A percentile compares a stretch with the other conserved stretches of the same genome.
These are phyloP conservation scores for Stichodactyla mertensii DNA, from an alignment of 64 coral and sea anemone genomes.

Conservation along the genomic window DNA sequence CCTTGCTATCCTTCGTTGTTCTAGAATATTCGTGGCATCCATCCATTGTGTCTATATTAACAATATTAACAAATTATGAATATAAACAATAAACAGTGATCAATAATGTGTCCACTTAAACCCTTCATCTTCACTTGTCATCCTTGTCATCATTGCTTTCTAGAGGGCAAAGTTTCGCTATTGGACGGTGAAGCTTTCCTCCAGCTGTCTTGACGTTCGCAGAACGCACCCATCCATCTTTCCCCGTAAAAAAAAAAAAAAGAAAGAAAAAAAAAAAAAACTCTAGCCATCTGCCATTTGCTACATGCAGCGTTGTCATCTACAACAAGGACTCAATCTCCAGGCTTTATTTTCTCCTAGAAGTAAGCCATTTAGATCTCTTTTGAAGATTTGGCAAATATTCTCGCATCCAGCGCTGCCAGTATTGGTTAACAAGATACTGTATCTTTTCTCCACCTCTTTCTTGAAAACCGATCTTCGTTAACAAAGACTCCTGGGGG, in stretches of 20 bases:
- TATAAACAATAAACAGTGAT: no score
- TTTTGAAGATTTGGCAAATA: slow-evolving; percentile 20
- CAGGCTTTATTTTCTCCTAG: background rate
- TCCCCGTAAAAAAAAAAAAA: no score
- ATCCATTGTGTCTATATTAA: no score
- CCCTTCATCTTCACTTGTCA: no score
- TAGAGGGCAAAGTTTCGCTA: no score
- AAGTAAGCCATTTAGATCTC: slow-evolving; percentile 33
- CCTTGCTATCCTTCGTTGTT: no score
- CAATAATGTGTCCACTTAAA: no score
- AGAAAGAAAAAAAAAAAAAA: no score
- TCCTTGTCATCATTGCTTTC: background rate
- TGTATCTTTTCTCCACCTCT: slow-evolving; percentile 19
- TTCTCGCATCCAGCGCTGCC: slow-evolving; percentile 18
- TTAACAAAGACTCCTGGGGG: slow-evolving; percentile 35
- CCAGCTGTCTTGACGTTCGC: slow-evolving; percentile 16
- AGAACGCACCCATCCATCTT: slow-evolving; percentile 32
- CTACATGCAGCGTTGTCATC: background rate
- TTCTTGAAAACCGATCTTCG: slow-evolving; percentile 16
- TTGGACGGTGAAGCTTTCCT: background rate
- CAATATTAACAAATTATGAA: no score
- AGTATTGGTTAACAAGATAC: slow-evolving; percentile 28
- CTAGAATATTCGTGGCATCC: no score
- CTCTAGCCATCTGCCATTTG: slow-evolving; percentile 23
- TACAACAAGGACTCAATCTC: slow-evolving; percentile 14